Base-by-base conservation (phyloP, 2,113 vertebrate genomes). In the Leiothrix lutea region DNA sequence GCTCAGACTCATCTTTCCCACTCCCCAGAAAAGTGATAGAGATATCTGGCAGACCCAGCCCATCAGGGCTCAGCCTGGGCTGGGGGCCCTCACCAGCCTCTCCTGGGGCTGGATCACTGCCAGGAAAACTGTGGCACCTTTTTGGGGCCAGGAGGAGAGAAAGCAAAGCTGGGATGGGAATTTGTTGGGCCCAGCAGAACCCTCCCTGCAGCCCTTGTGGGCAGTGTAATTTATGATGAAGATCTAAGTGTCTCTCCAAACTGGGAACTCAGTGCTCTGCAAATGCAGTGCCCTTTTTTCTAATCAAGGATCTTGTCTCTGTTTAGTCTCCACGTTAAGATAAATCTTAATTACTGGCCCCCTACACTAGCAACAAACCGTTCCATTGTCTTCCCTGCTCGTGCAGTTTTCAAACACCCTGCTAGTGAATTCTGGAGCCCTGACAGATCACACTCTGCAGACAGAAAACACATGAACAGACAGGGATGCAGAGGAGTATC, bases 311-410 rank as follows among this genome's bases (percentile, higher is more conserved):
- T 75, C 60, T 79, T 67, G 61, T 66, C 87, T 86, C 73, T 93
- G 70, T 65, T 87, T 40, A 80, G 84, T 53, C 86, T 92, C 74
- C 67, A 53, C 35, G 61, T 77, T 79, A 65, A 96, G 65, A 91
- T 94, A 94, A 94, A 94, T 90, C 94, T 96, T 94, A 94, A 86
- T 87, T 92, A 92, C 62, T 47, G 54, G 17, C 51, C 73, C 70
- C 33, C 67, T 64, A 7, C 73, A 51, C 86, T 50, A 95, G 77
- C 69, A 77, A 64, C 65, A 79, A 79, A 66, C 40, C 9, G 0
- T 80, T 91, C 61, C 25, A 40, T 74, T 78, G 89, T 33, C 86
- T 58, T 61, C 66, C 47, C 47, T 91, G 61, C 64, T 57, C 42
- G 69, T 38, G 26, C 28, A 60, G 61, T 54, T 77, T 69, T 90